phyloP scores from a whole-genome alignment of 1,140 invertebrate genomes.

The Drosophila lowei region DNA sequence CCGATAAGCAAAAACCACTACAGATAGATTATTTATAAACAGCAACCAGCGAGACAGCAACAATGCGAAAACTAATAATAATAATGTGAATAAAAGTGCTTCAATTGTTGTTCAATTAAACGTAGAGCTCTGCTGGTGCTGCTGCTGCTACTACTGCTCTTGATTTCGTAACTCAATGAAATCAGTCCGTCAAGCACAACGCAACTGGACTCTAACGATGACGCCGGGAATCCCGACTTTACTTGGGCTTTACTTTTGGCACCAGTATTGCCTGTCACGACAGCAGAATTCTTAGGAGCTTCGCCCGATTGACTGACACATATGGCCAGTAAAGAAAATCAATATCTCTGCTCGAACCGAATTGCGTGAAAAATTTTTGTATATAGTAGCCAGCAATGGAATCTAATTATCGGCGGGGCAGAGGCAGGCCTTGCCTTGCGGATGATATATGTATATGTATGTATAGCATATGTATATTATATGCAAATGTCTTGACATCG shows the following conservation, averaged over 20 bases:
- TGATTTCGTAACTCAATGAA: slow-evolving; percentile 31
- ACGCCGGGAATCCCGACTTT: slow-evolving; percentile 63
- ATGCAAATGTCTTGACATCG: no score
- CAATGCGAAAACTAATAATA: slow-evolving; percentile 15
- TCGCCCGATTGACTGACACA: slow-evolving; percentile 28
- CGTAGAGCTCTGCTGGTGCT: slow-evolving; percentile 10
- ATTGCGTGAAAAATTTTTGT: slow-evolving; percentile 3
- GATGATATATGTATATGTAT: slow-evolving; percentile 11
- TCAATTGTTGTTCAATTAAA: slow-evolving; percentile 47
- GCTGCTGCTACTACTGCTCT: slow-evolving; percentile 5
- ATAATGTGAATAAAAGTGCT: slow-evolving; percentile 43
- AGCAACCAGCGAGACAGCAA: slow-evolving; percentile 13
- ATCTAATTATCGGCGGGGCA: background rate
- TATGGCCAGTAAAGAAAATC: slow-evolving; percentile 30
- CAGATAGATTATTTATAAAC: slow-evolving; percentile 10
- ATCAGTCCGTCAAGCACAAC: slow-evolving; percentile 47
- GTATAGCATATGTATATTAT: no score
- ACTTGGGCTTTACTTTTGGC: slow-evolving; percentile 58
- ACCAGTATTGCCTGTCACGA: slow-evolving; percentile 27
- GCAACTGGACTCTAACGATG: slow-evolving; percentile 45
- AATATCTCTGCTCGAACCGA: slow-evolving; percentile 19
- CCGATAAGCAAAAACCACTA: slow-evolving; percentile 32
- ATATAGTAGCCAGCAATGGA: background rate
- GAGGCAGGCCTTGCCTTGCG: background rate
- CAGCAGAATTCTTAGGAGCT: no score